Evolutionary conservation across 2,113 vertebrate species (phyloP).

Genomic region (Megalops atlanticus): DNA sequence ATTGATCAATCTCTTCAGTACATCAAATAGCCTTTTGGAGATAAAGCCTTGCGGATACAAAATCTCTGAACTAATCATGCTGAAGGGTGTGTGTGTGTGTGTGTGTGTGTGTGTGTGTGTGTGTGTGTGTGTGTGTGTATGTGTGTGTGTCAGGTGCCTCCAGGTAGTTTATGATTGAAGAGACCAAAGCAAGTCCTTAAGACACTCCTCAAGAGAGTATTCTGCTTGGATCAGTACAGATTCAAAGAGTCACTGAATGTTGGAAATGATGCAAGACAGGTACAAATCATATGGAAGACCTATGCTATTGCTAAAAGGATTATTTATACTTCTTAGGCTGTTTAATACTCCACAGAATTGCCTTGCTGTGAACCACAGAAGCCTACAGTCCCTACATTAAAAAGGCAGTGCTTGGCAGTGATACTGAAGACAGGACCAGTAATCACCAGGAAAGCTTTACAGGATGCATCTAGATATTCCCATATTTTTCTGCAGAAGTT

Average conservation of each 20-base stretch:
- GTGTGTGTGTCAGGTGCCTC: neutral
- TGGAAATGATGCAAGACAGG: neutral
- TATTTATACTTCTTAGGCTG: neutral
- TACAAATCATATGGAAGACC: neutral
- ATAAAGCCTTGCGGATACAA: slow-evolving; percentile 1
- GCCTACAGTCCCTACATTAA: too few species aligned
- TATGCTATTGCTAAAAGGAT: neutral
- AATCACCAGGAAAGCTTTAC: too few species aligned
- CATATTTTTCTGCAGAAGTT: too few species aligned
- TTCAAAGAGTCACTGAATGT: neutral
- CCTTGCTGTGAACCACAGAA: neutral
- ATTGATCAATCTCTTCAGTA: slow-evolving; percentile 28
- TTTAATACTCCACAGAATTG: neutral
- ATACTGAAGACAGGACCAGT: too few species aligned
- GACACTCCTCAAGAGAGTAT: neutral
- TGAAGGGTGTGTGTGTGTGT: neutral
- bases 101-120: neutral
- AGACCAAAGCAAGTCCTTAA: neutral
- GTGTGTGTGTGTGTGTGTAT: neutral
- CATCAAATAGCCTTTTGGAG: slow-evolving; percentile 23
- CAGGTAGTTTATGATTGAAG: neutral
- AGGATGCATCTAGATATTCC: too few species aligned
- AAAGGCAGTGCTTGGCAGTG: neutral
- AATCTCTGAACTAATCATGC: neutral
- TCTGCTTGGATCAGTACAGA: neutral